Percentiles rank a stretch among this genome's conserved stretches.
These are phyloP conservation scores for Carassius auratus DNA, from an alignment of 2,113 vertebrate species.

Conservation along the genomic window DNA sequence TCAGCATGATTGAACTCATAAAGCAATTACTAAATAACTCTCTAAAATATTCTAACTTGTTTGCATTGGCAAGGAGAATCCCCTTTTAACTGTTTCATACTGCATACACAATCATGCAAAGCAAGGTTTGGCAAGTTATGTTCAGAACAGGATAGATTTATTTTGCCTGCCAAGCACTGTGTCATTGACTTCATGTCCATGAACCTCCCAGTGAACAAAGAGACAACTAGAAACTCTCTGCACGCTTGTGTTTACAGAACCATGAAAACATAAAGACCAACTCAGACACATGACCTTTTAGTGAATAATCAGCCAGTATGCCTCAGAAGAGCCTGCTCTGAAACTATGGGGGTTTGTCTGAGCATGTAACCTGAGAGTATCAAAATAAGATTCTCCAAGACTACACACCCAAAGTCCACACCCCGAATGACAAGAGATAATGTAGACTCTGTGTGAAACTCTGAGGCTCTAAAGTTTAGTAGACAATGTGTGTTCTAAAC, in stretches of 20 bases:
- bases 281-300: conserved; percentile 33
- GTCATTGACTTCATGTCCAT: neutral
- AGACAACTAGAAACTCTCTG: neutral
- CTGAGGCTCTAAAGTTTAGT: neutral
- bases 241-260: neutral
- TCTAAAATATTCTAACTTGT: neutral
- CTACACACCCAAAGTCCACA: conserved; percentile 49
- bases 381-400: conserved; percentile 40
- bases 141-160: neutral
- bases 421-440: conserved; percentile 24
- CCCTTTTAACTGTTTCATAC: neutral
- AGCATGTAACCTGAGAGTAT: conserved; percentile 44
- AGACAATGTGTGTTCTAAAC: neutral
- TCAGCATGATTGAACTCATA: conserved; percentile 10
- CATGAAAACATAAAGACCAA: conserved; percentile 16
- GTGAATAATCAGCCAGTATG: conserved; percentile 45
- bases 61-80: neutral
- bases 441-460: neutral
- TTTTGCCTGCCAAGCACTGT: neutral
- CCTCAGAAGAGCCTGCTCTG: neutral
- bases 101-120: neutral
- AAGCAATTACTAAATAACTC: conserved; percentile 25
- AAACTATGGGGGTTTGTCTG: conserved; percentile 50
- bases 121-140: neutral
- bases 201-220: neutral